Conservation (phyloP, 2,888 invertebrate species). For the Rhagonycha fulva region DNA sequence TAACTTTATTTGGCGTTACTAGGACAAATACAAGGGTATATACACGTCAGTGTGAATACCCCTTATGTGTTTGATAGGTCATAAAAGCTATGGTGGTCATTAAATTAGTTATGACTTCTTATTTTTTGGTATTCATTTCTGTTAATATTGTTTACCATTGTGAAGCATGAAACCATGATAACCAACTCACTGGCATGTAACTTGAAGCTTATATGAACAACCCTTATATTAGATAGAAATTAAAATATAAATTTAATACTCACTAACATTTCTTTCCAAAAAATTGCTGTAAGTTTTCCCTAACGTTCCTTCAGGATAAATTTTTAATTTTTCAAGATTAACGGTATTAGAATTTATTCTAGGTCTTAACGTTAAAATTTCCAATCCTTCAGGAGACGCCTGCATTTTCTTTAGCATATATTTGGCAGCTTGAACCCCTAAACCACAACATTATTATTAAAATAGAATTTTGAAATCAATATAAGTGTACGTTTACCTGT, state of each 20-base stretch:
- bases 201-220: no score
- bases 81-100: no score
- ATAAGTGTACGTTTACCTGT: constrained; percentile 62
- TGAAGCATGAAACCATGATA: no score
- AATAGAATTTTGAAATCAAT: background rate
- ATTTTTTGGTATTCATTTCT: no score
- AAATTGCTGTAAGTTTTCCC: constrained; percentile 88
- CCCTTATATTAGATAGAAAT: no score
- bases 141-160: no score
- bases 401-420: constrained; percentile 78
- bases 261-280: constrained; percentile 71
- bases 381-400: constrained; percentile 73
- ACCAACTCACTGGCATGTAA: no score
- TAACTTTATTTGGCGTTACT: no score
- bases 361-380: constrained; percentile 79
- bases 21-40: no score
- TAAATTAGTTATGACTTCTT: no score
- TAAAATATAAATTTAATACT: background rate
- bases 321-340: constrained; percentile 70
- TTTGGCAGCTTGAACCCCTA: constrained; percentile 65
- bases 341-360: constrained; percentile 85
- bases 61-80: no score
- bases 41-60: no score
- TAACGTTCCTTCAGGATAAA: constrained; percentile 78
- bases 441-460: background rate